Evolutionary conservation across 2,888 invertebrate species (phyloP).

Genomic region (Spisula subtruncata): DNA sequence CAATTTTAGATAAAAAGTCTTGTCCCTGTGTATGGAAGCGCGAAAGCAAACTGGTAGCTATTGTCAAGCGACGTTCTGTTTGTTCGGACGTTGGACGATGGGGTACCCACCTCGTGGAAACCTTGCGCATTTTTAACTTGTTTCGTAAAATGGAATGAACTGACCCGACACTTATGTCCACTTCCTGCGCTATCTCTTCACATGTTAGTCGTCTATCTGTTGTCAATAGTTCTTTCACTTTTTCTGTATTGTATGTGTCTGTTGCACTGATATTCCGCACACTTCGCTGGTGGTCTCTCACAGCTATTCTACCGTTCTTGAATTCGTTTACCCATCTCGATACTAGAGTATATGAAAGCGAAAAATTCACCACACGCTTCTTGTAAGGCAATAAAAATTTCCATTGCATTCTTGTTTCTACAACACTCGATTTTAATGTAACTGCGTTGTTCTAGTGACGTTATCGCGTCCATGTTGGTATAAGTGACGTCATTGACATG

Average conservation of each 20-base stretch:
- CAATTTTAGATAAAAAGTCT: background rate
- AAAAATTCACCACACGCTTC: too few relatives aligned
- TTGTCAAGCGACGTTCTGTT: background rate
- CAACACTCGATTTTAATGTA: too few relatives aligned
- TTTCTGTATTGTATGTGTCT: background rate
- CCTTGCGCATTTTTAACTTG: background rate
- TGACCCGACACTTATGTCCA: slow-evolving; percentile 23
- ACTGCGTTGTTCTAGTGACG: too few relatives aligned
- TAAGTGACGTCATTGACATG: too few relatives aligned
- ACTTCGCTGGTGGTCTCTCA: background rate
- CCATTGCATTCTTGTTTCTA: too few relatives aligned
- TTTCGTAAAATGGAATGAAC: background rate
- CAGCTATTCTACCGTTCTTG: background rate
- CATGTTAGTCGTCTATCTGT: slow-evolving; percentile 7
- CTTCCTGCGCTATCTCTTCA: slow-evolving; percentile 24
- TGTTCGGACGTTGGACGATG: slow-evolving; percentile 3
- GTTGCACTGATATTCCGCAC: background rate
- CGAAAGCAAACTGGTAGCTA: background rate
- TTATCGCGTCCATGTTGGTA: too few relatives aligned
- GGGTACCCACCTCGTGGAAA: slow-evolving; percentile 2
- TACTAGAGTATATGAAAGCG: background rate
- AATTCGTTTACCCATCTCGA: slow-evolving; percentile 31
- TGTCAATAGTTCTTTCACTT: background rate
- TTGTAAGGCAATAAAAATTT: too few relatives aligned
- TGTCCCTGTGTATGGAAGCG: background rate